A percentile compares a stretch with the other conserved stretches of the same genome.
These are phyloP conservation scores for Caracal caracal DNA, from an alignment of 2,113 vertebrate genomes.

Conservation along the genomic window DNA sequence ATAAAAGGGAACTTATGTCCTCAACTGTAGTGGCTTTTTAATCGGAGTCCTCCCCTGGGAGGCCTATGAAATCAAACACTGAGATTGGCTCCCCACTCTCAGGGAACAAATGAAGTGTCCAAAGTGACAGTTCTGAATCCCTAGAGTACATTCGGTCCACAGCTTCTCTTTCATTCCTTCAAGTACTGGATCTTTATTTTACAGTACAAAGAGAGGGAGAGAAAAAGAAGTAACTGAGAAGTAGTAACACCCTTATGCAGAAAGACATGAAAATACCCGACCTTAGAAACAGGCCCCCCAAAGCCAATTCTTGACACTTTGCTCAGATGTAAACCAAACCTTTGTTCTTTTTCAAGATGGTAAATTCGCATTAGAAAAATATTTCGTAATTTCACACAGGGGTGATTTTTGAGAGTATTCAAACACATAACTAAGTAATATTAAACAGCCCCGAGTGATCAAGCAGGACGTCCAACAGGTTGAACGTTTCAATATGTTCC, in stretches of 20 bases:
- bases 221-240: conserved; percentile 58
- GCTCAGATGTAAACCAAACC: conserved; percentile 57
- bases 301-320: conserved; percentile 52
- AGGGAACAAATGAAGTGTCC: conserved; percentile 66
- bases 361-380: conserved; percentile 64
- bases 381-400: conserved; percentile 57
- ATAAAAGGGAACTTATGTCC: conserved; percentile 67
- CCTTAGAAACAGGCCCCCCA: conserved; percentile 40
- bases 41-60: conserved; percentile 52
- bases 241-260: conserved; percentile 37
- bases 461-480: conserved; percentile 38
- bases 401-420: conserved; percentile 44
- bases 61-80: conserved; percentile 72
- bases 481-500: conserved; percentile 26
- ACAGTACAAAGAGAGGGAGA: conserved; percentile 52
- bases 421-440: conserved; percentile 61
- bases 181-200: conserved; percentile 59
- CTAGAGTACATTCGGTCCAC: conserved; percentile 38
- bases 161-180: conserved; percentile 63
- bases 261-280: conserved; percentile 46
- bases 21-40: conserved; percentile 71
- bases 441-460: conserved; percentile 33
- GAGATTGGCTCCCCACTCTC: conserved; percentile 62
- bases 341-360: conserved; percentile 66
- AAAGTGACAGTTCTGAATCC: conserved; percentile 69